Percentiles rank a stretch among this genome's conserved stretches.
Evolutionary conservation across 2,113 vertebrate species (phyloP).

Genomic region (Ardeotis arabs): DNA sequence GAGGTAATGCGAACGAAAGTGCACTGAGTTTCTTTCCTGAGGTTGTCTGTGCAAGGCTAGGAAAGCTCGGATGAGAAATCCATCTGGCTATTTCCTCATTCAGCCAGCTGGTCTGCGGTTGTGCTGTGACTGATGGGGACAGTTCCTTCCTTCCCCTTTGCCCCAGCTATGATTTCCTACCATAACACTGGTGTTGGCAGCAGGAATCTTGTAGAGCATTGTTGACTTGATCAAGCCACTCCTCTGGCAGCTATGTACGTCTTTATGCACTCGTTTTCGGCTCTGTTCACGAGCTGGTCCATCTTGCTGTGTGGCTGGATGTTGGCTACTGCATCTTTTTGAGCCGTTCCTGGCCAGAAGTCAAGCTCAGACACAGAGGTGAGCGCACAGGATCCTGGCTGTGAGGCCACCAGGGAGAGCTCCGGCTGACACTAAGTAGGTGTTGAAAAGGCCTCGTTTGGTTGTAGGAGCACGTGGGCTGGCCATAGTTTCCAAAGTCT

Average conservation of each 20-base stretch:
- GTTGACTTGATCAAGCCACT: neutral
- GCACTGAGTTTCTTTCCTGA: neutral
- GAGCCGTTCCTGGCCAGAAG: fast-evolving
- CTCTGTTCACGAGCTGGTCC: neutral
- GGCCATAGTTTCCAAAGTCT: neutral
- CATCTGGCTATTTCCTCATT: neutral
- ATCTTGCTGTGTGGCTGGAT: fast-evolving
- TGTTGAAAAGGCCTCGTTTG: slow-evolving; percentile 33
- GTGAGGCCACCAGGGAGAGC: neutral
- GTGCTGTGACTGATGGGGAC: fast-evolving
- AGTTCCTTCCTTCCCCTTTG: neutral
- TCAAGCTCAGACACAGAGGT: neutral
- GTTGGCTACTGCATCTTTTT: neutral
- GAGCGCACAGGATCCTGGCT: neutral
- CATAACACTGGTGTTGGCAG: fast-evolving
- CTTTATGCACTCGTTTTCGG: neutral
- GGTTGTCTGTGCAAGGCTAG: neutral
- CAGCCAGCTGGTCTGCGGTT: neutral
- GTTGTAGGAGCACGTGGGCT: fast-evolving
- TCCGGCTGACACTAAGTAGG: slow-evolving; percentile 16
- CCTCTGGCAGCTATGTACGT: neutral
- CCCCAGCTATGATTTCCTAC: neutral
- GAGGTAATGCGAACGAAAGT: neutral
- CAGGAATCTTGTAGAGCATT: fast-evolving
- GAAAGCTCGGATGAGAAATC: neutral